Percentiles rank a stretch among this genome's conserved stretches.
Conservation (phyloP, 2,888 invertebrate species). For the Idaea straminata region DNA sequence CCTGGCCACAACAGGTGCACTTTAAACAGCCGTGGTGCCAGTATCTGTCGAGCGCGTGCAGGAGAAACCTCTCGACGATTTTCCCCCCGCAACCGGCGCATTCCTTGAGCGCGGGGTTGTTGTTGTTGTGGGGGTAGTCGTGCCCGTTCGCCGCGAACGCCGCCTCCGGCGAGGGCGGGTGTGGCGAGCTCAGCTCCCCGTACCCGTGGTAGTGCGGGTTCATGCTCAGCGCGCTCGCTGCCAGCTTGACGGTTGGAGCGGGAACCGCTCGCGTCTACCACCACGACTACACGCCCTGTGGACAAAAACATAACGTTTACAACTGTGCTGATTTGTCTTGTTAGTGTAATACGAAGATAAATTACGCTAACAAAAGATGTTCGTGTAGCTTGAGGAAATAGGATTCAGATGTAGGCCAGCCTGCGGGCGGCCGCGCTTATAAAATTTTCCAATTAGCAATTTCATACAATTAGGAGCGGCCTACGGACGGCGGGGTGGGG, state of each 20-base stretch:
- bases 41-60: conserved; percentile 95
- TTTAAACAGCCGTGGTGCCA: conserved; percentile 98
- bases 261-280: conserved; percentile 72
- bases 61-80: conserved; percentile 94
- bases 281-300: conserved; percentile 77
- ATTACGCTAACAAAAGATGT: not conserved
- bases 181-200: conserved; percentile 89
- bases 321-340: conserved; percentile 7
- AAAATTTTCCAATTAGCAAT: conserved; percentile 81
- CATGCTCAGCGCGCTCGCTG: conserved; percentile 92
- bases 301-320: conserved; percentile 29
- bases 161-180: conserved; percentile 87
- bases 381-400: conserved; percentile 31
- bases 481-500: conserved; percentile 48
- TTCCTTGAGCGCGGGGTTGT: conserved; percentile 83
- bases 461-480: conserved; percentile 78
- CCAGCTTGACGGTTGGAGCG: conserved; percentile 89
- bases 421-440: conserved; percentile 75
- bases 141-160: conserved; percentile 82
- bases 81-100: conserved; percentile 96
- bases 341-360: not conserved
- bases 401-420: conserved; percentile 60
- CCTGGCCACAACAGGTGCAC: conserved; percentile 94
- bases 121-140: conserved; percentile 82
- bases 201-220: conserved; percentile 95